A percentile compares a stretch with the other conserved stretches of the same genome.
Evolutionary conservation across 2,113 vertebrate species (phyloP).

Genomic region (Nestor notabilis): DNA sequence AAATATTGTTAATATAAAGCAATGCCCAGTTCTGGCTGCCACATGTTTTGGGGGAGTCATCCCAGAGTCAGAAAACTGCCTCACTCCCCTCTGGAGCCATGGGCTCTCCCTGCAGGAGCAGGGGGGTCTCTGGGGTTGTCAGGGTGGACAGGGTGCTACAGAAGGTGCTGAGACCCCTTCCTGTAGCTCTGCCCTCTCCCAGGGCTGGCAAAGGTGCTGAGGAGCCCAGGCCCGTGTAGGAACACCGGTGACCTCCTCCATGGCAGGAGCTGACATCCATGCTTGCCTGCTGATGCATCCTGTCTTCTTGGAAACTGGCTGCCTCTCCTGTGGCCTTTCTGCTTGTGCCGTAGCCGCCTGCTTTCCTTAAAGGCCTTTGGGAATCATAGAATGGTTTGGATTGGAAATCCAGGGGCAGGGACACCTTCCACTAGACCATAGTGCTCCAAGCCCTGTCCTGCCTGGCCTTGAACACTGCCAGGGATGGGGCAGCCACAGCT

Average conservation of each 20-base stretch:
- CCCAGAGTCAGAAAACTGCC: background rate
- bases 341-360: background rate
- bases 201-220: accelerated
- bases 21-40: background rate
- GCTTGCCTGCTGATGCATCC: too few relatives aligned
- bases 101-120: accelerated
- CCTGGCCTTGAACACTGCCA: background rate
- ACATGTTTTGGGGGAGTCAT: too few relatives aligned
- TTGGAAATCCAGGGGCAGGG: background rate
- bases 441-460: background rate
- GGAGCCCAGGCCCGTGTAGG: background rate
- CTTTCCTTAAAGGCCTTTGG: background rate
- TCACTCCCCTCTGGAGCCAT: background rate
- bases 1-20: accelerated
- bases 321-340: background rate
- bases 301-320: background rate
- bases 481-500: too few relatives aligned
- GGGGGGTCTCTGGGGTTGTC: background rate
- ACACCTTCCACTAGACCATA: background rate
- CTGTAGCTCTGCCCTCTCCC: background rate
- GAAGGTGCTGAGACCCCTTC: background rate
- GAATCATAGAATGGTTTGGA: background rate
- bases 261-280: accelerated
- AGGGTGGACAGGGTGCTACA: background rate
- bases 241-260: background rate